Evolutionary conservation across 1,140 invertebrate genomes (phyloP).

Genomic region (Penaeus indicus): DNA sequence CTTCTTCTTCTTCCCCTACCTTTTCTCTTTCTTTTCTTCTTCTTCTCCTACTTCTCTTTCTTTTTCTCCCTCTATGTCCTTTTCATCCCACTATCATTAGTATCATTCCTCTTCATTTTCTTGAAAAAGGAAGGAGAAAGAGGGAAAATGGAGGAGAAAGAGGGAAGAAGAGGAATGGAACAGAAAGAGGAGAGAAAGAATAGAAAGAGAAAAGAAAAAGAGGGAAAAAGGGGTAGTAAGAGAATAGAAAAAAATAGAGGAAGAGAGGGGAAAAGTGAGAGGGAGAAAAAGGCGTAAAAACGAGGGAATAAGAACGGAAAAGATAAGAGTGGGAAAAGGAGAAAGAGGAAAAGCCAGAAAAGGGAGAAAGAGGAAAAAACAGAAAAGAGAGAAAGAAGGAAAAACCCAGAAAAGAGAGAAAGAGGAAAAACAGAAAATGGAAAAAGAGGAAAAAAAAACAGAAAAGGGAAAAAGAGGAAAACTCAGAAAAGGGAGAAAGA

Average conservation of each 20-base stretch:
- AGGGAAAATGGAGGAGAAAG: neutral
- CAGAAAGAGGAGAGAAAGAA: neutral
- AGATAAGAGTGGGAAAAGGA: too few species aligned
- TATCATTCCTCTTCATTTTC: too few species aligned
- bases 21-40: neutral
- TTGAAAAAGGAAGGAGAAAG: too few species aligned
- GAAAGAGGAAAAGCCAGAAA: too few species aligned
- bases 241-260: neutral
- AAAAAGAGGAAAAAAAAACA: neutral
- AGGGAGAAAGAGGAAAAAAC: neutral
- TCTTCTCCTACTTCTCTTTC: neutral
- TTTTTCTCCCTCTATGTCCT: neutral
- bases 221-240: neutral
- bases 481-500: too few species aligned
- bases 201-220: too few species aligned
- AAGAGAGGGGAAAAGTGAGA: neutral
- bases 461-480: too few species aligned
- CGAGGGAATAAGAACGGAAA: too few species aligned
- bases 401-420: too few species aligned
- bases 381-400: neutral
- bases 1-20: neutral
- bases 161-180: too few species aligned
- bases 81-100: too few species aligned
- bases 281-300: neutral
- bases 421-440: too few species aligned